Percentiles rank a stretch among this genome's conserved stretches.
phyloP scores from a whole-genome alignment of 2,113 vertebrate species.

The Desmodus rotundus region DNA sequence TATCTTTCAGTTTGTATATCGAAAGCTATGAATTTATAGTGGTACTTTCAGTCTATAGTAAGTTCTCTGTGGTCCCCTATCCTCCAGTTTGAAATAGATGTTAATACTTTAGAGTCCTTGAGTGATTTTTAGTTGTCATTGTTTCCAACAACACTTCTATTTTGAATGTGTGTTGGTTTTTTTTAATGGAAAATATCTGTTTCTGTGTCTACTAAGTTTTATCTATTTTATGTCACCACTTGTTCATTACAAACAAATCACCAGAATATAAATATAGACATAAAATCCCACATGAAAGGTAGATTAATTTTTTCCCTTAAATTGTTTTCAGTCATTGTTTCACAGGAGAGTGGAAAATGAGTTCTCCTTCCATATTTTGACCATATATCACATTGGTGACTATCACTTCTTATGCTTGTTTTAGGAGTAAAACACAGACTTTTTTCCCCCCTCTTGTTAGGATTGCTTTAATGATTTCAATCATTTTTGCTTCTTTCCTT shows the following conservation, averaged over 20 bases:
- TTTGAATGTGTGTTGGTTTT: background rate
- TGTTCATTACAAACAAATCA: background rate
- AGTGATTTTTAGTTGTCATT: background rate
- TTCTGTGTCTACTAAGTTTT: background rate
- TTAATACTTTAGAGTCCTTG: background rate
- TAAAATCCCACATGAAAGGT: background rate
- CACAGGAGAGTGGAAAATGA: background rate
- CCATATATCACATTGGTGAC: background rate
- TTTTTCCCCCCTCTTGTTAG: background rate
- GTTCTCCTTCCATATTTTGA: background rate
- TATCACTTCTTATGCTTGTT: background rate
- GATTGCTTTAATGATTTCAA: background rate
- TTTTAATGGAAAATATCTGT: background rate
- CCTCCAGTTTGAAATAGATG: background rate
- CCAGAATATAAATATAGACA: background rate
- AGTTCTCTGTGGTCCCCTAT: background rate
- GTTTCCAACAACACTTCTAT: background rate
- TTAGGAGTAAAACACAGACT: slow-evolving; percentile 30
- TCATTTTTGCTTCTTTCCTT: slow-evolving; percentile 61
- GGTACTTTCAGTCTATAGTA: background rate
- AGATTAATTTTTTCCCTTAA: background rate
- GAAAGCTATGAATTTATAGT: background rate
- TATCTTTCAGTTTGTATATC: background rate
- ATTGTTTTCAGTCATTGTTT: background rate
- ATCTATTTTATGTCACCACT: background rate